Conservation (phyloP, 2,888 invertebrate species). For the Drosophila barbarae region DNA sequence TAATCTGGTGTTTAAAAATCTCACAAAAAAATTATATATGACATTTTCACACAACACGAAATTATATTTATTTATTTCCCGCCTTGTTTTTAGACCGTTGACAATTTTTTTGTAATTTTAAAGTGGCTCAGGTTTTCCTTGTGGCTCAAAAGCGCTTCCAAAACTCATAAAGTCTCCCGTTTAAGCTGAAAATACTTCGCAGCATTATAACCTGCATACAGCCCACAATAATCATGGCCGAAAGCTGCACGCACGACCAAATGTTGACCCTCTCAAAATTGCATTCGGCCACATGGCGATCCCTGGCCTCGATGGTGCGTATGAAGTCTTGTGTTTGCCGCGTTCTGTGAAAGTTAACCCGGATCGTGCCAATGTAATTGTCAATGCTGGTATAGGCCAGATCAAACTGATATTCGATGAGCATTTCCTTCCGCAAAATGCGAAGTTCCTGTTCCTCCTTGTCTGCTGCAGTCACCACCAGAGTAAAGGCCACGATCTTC, state of each 20-base stretch:
- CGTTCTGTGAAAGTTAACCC: slow-evolving; percentile 82
- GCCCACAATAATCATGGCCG: slow-evolving; percentile 87
- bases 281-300: slow-evolving; percentile 89
- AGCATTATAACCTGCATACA: slow-evolving; percentile 88
- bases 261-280: slow-evolving; percentile 89
- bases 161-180: slow-evolving; percentile 75
- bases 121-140: too few species aligned
- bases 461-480: slow-evolving; percentile 83
- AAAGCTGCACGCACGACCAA: slow-evolving; percentile 87
- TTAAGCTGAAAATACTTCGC: slow-evolving; percentile 86
- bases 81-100: too few species aligned
- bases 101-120: neutral
- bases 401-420: slow-evolving; percentile 82
- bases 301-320: slow-evolving; percentile 88
- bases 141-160: slow-evolving; percentile 70
- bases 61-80: neutral
- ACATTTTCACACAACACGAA: neutral
- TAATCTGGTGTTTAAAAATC: neutral
- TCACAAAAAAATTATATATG: too few species aligned
- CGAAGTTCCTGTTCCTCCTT: slow-evolving; percentile 80
- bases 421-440: slow-evolving; percentile 73
- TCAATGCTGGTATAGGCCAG: slow-evolving; percentile 83
- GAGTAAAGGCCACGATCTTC: slow-evolving; percentile 91
- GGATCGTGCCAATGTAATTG: slow-evolving; percentile 83
- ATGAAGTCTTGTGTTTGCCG: slow-evolving; percentile 86